Conservation (phyloP, 2,888 invertebrate species). For the Clitarchus hookeri region DNA sequence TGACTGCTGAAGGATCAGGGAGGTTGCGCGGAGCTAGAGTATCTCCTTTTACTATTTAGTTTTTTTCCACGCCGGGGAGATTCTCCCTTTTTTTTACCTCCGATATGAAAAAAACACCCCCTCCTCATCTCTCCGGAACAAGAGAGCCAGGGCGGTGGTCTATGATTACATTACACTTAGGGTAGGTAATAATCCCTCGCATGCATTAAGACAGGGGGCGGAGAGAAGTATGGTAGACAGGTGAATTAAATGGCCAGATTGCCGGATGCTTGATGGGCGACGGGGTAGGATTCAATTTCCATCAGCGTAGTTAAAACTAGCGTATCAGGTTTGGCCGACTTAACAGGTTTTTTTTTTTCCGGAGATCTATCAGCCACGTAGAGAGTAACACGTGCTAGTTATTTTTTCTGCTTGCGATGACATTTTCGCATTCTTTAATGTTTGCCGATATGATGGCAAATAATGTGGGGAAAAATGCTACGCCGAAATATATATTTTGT, state of each 20-base stretch:
- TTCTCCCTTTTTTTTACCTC: not conserved
- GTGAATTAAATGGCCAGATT: not conserved
- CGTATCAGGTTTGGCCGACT: too few species aligned
- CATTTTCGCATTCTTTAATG: too few species aligned
- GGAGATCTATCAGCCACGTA: too few species aligned
- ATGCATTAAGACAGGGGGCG: not conserved
- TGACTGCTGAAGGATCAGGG: not conserved
- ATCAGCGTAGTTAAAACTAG: not conserved
- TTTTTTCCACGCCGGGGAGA: not conserved
- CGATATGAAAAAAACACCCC: not conserved
- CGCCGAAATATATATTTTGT: too few species aligned
- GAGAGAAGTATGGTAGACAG: not conserved
- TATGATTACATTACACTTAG: constrained; percentile 14
- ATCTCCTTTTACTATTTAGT: not conserved
- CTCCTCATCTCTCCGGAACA: not conserved
- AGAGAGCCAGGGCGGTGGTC: not conserved
- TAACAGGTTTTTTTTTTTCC: too few species aligned
- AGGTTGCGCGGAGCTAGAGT: not conserved
- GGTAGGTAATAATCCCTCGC: constrained; percentile 4
- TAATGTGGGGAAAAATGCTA: too few species aligned
- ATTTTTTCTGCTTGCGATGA: too few species aligned
- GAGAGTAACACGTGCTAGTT: too few species aligned
- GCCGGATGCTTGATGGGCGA: not conserved
- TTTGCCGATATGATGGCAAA: too few species aligned
- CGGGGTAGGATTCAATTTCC: not conserved